Base-by-base conservation (phyloP, 2,797 vertebrate genomes). In the Hapalemur alaotrensis region DNA sequence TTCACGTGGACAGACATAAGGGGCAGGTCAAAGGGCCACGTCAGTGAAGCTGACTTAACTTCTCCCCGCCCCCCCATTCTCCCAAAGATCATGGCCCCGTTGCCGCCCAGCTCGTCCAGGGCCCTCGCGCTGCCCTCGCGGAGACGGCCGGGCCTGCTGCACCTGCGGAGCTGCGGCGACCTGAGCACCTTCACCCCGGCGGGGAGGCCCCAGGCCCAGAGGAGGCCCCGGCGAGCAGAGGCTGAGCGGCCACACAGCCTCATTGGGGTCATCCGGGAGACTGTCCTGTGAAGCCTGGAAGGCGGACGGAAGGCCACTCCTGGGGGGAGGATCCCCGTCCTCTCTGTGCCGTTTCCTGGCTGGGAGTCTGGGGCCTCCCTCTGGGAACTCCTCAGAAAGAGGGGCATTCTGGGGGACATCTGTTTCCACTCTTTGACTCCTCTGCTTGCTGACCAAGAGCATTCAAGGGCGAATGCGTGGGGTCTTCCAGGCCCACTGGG, bases 141-240 rank as follows among this genome's bases (percentile, higher is more conserved):
- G 86, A 97, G 92, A 32, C 98, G 89, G 8, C 98, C 99, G 0
- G 98, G 98, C 43, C 61, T 99, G 95, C 97, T 99, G 73, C 98
- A 99, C 95, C 98, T 99, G 93, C 96, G 96, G 75, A 99, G 99
- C 97, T 99, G 99, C 20, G 99, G 99, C 1, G 99, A 99, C 94
- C 97, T 99, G 81, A 99, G 99, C 98, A 99, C 98, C 89, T 99
- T 99, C 59, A 98, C 98, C 54, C 97, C 92, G 1, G 89, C 78
- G 0, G 98, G 98, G 63, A 87, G 97, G 0, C 95, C 97, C 0
- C 43, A 72, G 2, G 57, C 18, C 0, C 95, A 97, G 52, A 96
- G 84, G 50, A 98, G 87, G 72, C 96, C 96, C 20, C 98, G 96
- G 65, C 96, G 87, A 17, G 89, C 57, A 0, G 97, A 98, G 25